Percentiles rank a stretch among this genome's conserved stretches.
Conservation (phyloP, 2,797 vertebrate species). For the Fundulus diaphanus region DNA sequence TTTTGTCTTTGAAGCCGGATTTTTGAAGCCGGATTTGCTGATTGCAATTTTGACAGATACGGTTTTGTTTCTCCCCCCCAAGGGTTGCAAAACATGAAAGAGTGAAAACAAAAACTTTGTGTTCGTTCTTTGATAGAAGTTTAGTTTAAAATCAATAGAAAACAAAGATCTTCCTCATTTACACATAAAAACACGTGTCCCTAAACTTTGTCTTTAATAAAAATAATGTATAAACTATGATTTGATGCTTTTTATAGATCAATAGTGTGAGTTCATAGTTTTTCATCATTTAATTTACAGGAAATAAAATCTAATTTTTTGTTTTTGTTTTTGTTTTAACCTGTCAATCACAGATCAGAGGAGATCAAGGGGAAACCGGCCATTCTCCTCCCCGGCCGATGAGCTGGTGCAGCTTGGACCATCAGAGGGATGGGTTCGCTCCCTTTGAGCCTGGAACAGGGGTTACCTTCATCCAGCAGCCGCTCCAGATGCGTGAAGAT, state of each 20-base stretch:
- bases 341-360: not conserved
- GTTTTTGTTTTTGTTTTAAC: not conserved
- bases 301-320: not conserved
- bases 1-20: not conserved
- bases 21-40: not conserved
- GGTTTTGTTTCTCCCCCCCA: not conserved
- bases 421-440: not conserved
- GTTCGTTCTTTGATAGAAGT: not conserved
- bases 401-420: not conserved
- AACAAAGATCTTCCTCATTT: not conserved
- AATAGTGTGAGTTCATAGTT: not conserved
- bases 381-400: not conserved
- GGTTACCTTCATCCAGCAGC: conserved; percentile 86
- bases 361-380: not conserved
- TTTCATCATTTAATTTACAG: not conserved
- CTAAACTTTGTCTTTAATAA: not conserved
- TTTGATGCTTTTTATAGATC: not conserved
- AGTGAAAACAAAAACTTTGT: not conserved
- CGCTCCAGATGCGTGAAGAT: conserved; percentile 91
- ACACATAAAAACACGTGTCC: not conserved
- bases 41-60: not conserved
- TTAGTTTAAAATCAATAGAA: not conserved
- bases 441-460: not conserved
- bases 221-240: not conserved
- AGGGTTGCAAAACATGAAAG: not conserved